These are phyloP conservation scores for Leucoma salicis DNA, from an alignment of 2,888 invertebrate genomes.

Conservation along the genomic window DNA sequence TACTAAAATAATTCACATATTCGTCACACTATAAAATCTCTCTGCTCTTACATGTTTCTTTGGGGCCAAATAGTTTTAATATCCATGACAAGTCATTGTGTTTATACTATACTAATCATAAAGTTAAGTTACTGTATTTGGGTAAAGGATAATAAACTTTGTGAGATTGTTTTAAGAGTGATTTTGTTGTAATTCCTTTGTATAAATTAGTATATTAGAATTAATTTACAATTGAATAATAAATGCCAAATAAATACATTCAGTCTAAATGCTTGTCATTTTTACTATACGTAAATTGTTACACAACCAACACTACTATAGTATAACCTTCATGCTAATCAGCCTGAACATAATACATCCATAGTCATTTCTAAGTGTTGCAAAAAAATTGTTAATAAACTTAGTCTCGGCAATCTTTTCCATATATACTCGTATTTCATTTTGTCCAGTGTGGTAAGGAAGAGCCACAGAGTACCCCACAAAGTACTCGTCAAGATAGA, in stretches of 20 bases:
- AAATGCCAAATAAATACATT: constrained; percentile 56
- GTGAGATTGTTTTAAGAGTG: constrained; percentile 44
- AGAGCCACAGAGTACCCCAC: too few relatives aligned
- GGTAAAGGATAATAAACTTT: constrained; percentile 38
- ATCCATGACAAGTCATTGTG: constrained; percentile 77
- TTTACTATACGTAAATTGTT: constrained; percentile 19
- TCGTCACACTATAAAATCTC: constrained; percentile 55
- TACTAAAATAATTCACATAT: constrained; percentile 27
- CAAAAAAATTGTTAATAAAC: too few relatives aligned
- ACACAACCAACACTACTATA: too few relatives aligned
- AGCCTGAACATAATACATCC: too few relatives aligned
- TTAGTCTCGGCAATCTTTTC: too few relatives aligned
- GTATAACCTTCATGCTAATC: too few relatives aligned
- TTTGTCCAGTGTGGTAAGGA: too few relatives aligned
- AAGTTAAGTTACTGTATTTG: constrained; percentile 30
- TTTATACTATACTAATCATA: constrained; percentile 40
- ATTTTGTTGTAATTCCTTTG: constrained; percentile 36
- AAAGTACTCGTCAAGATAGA: too few relatives aligned
- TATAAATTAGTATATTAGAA: constrained; percentile 37
- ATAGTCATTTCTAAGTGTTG: too few relatives aligned
- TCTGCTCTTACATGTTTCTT: constrained; percentile 65
- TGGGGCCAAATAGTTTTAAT: constrained; percentile 77
- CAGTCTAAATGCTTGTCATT: constrained; percentile 21
- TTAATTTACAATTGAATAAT: constrained; percentile 39
- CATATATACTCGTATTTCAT: too few relatives aligned